Base-by-base conservation (phyloP, 2,113 vertebrate genomes). In the Limanda limanda region DNA sequence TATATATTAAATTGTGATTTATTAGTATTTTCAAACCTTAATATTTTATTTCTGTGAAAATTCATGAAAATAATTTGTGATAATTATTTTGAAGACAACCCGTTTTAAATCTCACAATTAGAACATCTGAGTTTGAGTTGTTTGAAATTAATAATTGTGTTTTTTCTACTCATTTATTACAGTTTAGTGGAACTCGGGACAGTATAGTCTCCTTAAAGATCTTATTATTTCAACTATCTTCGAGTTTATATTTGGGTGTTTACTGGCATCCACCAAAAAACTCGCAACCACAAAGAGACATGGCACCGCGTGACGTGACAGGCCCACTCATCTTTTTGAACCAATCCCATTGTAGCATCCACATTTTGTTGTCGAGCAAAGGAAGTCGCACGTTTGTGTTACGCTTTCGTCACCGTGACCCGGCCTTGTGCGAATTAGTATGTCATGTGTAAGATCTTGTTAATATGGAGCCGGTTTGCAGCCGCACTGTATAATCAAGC, bases 391-490 rank as follows among this genome's bases (percentile, higher is more conserved):
- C 48, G 64, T 77, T 70, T 66, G 76, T 73, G 77, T 81, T 82
- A 21, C 35, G 69, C 71, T 87, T 87, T 85, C 23, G 71, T 78
- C 84, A 67, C 15, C 55, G 83, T 91, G 90, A 86, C 91, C 90
- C 45, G 74, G 78, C 64, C 76, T 75, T 68, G 75, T 82, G 79
- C 60, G 73, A 90, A 89, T 88, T 75, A 91, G 84, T 82, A 78
- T 91, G 91, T 92, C 90, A 83, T 84, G 87, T 91, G 88, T 91
- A 86, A 84, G 90, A 89, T 88, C 77, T 80, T 86, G 89, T 92
- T 89, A 89, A 90, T 88, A 79, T 75, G 78, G 83, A 82, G 84
- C 60, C 23, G 24, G 78, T 74, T 79, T 89, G 78, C 84, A 56
- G 86, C 65, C 13, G 71, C 84, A 83, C 60, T n/a, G 78, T 87